These are phyloP conservation scores for Nycticorax nycticorax DNA, from an alignment of 2,113 vertebrate species.

Conservation along the genomic window DNA sequence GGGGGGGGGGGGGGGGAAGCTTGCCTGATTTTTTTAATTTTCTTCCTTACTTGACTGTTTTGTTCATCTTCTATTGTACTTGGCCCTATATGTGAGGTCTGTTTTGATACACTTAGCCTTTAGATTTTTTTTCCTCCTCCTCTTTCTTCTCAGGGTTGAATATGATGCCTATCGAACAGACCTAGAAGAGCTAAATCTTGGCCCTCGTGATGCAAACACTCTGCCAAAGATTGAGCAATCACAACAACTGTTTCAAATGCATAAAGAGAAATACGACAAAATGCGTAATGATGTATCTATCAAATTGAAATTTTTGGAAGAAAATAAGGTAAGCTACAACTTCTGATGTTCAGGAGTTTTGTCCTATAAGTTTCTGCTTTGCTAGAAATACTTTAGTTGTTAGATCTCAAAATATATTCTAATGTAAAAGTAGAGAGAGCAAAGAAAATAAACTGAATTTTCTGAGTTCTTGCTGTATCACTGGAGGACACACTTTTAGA, in stretches of 20 bases:
- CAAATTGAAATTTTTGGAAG: slow-evolving; percentile 96
- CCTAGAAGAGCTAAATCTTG: slow-evolving; percentile 93
- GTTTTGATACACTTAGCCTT: not conserved
- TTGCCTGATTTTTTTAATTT: not conserved
- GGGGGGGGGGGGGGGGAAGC: not conserved
- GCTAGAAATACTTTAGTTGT: not conserved
- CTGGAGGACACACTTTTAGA: not conserved
- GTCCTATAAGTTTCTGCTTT: not conserved
- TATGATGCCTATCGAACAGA: slow-evolving; percentile 97
- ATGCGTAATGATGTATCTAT: slow-evolving; percentile 92
- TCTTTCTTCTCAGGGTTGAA: slow-evolving; percentile 81
- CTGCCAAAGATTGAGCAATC: slow-evolving; percentile 94
- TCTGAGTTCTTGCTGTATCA: not conserved
- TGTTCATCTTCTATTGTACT: not conserved
- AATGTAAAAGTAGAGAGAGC: not conserved
- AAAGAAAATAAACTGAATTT: not conserved
- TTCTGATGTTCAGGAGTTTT: not conserved
- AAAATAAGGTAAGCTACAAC: slow-evolving; percentile 89
- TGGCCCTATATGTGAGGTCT: not conserved
- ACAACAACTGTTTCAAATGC: slow-evolving; percentile 89
- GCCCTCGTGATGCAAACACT: slow-evolving; percentile 90
- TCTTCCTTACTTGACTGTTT: not conserved
- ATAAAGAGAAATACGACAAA: slow-evolving; percentile 95
- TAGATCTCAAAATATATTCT: not conserved
- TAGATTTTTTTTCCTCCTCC: not conserved